A percentile compares a stretch with the other conserved stretches of the same genome.
These are phyloP conservation scores for Scaptomyza graminum DNA, from an alignment of 1,140 invertebrate genomes.

Conservation along the genomic window DNA sequence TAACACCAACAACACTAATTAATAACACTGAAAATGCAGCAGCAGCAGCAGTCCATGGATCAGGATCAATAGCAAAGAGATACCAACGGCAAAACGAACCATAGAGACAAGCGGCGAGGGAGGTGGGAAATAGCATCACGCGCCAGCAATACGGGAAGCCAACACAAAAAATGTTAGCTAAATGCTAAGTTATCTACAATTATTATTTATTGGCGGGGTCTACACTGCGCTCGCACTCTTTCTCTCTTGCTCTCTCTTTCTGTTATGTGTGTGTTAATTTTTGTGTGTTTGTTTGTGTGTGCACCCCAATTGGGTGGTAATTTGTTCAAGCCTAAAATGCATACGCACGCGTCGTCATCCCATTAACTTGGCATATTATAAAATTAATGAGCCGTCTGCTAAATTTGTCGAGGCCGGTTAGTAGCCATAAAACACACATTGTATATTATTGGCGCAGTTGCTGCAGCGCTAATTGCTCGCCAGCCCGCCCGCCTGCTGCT, in stretches of 20 bases:
- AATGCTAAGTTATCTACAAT: conserved; percentile 76
- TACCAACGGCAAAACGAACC: conserved; percentile 18
- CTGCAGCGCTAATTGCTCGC: conserved; percentile 42
- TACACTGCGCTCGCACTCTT: conserved; percentile 27
- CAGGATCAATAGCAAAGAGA: conserved; percentile 63
- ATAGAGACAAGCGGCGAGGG: conserved; percentile 21
- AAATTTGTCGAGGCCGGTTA: conserved; percentile 12
- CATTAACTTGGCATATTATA: conserved; percentile 51
- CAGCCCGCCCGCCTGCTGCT: conserved; percentile 1
- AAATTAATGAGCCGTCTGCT: conserved; percentile 28
- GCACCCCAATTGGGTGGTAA: conserved; percentile 43
- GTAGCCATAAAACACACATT: conserved; percentile 29
- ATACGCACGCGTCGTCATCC: conserved; percentile 41
- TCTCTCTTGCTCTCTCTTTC: too few relatives aligned
- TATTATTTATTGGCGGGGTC: conserved; percentile 65
- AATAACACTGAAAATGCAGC: conserved; percentile 39
- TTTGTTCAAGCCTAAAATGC: conserved; percentile 44
- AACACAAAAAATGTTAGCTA: conserved; percentile 72
- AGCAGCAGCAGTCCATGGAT: conserved; percentile 36
- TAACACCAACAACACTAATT: conserved; percentile 33
- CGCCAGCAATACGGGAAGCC: conserved; percentile 68
- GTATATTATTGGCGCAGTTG: conserved; percentile 29
- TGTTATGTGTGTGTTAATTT: conserved; percentile 34
- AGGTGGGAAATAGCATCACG: conserved; percentile 60
- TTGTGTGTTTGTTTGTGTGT: conserved; percentile 14